Evolutionary conservation across 2,888 invertebrate species (phyloP), one percentile per base, ranked within the genome.

Genomic region (Thymelicus lineola): DNA sequence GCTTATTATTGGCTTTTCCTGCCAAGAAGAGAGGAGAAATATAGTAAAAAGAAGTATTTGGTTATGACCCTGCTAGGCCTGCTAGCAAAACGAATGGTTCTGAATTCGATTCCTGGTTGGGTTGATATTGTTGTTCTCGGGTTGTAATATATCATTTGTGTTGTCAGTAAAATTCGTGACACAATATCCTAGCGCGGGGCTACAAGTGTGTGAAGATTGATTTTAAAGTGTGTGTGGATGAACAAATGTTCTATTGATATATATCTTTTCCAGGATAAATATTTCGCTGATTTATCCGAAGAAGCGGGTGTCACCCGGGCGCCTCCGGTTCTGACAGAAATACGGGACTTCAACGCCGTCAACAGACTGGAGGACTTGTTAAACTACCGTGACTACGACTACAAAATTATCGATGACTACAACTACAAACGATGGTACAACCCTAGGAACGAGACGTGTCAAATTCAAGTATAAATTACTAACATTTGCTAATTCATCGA

Each of bases 381-480:
- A 0, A 88, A 91, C 76, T 93, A 92, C 72, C 82, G 93, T 15
- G 90, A 93, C 58, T 93, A 87, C 50, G 90, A 92, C 53, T 92
- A 85, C 71, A 81, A 85, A 20, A 74, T 93, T 1, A 72, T 86
- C 9, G 88, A 91, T 38, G 80, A 84, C 4, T 62, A 77, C 4
- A 83, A 84, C 58, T 93, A 86, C 68, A 84, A 86, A 38, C 82
- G 89, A 42, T 81, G 76, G 70, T 87, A 91, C 68, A 83, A 81
- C 50, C 65, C 70, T 50, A 60, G 65, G 35, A 63, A 69, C 42
- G 69, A 69, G 6, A 63, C 69, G 6, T 69, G 69, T 50, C 38
- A 58, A n/a, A 57, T 66, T 4, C 7, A 50, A 12, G 38, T 17
- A 20, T 66, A 59, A 46, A 45, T 60, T 1, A n/a, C 6, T 46